A percentile compares a stretch with the other conserved stretches of the same genome.
phyloP scores from a whole-genome alignment of 2,888 invertebrate species.

The Stenolophus ochropezus region DNA sequence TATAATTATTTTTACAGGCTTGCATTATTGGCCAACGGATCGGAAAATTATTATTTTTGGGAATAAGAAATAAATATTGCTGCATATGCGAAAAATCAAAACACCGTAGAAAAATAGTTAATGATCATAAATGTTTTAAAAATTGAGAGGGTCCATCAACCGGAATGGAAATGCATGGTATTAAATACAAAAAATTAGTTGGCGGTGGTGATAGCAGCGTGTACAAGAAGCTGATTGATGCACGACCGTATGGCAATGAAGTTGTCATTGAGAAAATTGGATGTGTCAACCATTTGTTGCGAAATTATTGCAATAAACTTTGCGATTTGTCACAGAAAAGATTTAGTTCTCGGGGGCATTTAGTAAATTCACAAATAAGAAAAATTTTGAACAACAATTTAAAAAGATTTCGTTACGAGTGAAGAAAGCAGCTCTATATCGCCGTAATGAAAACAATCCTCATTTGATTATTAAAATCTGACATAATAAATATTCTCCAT shows the following conservation, averaged over 20 bases:
- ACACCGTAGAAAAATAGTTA: too few species aligned
- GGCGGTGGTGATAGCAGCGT: not conserved
- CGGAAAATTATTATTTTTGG: too few species aligned
- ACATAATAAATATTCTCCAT: not conserved
- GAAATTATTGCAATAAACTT: not conserved
- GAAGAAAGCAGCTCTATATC: not conserved
- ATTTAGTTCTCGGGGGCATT: not conserved
- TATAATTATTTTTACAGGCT: too few species aligned
- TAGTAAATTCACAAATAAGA: not conserved
- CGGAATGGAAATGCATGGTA: not conserved
- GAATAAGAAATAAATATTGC: too few species aligned
- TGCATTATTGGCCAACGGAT: too few species aligned
- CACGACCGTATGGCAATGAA: not conserved
- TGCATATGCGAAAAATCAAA: too few species aligned
- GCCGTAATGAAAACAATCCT: not conserved
- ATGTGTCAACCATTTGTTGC: not conserved
- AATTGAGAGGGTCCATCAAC: too few species aligned
- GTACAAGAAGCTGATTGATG: not conserved
- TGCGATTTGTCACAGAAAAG: not conserved
- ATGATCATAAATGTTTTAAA: too few species aligned
- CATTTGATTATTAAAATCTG: not conserved
- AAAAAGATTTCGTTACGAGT: not conserved
- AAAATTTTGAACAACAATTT: not conserved
- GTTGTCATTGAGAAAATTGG: not conserved
- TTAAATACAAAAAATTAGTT: not conserved